phyloP scores from a whole-genome alignment of 1,140 invertebrate species.

The Ephestia elutella region DNA sequence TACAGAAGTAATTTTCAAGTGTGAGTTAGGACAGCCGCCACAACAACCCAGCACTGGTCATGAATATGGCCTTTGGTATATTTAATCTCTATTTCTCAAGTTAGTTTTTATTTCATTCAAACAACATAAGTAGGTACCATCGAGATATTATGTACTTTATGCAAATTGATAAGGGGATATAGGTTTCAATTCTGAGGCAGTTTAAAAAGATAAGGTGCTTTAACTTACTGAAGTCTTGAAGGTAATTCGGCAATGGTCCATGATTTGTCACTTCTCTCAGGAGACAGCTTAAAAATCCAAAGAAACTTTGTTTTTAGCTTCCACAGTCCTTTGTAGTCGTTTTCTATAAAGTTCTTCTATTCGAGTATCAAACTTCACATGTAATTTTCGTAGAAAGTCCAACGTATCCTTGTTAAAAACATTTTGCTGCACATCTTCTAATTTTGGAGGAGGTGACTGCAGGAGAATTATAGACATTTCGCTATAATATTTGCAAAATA shows the following conservation, averaged over 20 bases:
- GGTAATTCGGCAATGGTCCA: constrained; percentile 76
- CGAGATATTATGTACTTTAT: too few species aligned
- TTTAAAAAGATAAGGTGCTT: neutral
- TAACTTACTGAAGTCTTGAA: constrained; percentile 59
- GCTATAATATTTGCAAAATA: too few species aligned
- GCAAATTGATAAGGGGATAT: too few species aligned
- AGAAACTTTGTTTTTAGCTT: constrained; percentile 29
- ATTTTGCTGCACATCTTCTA: constrained; percentile 67
- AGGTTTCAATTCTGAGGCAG: too few species aligned
- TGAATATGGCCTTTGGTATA: too few species aligned
- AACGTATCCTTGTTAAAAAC: constrained; percentile 61
- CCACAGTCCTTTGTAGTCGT: constrained; percentile 46
- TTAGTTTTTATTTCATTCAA: too few species aligned
- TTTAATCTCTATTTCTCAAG: too few species aligned
- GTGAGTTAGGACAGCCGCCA: too few species aligned
- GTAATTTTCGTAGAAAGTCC: constrained; percentile 65
- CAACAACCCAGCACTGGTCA: too few species aligned
- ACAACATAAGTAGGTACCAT: too few species aligned
- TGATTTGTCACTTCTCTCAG: constrained; percentile 50
- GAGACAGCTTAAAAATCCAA: constrained; percentile 53
- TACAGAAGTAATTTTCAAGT: too few species aligned
- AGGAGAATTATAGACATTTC: constrained; percentile 51
- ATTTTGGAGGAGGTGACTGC: constrained; percentile 66
- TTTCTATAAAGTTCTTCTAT: constrained; percentile 64
- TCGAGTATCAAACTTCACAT: constrained; percentile 60